Base-by-base conservation (phyloP, 2,888 invertebrate species). In the Myathropa florea region DNA sequence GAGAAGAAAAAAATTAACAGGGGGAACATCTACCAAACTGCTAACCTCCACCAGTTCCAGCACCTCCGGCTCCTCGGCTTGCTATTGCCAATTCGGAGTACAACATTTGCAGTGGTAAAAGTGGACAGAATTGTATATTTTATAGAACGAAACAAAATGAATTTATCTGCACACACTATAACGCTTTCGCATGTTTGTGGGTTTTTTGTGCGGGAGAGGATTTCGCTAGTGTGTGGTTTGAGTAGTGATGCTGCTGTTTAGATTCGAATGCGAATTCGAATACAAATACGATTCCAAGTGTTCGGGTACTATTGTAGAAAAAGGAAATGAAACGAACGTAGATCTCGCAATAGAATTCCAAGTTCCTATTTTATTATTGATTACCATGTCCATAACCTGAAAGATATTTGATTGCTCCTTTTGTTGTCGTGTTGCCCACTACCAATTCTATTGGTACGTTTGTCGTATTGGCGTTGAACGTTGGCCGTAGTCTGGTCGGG, bases 71-170 rank as follows among this genome's bases (percentile, higher is more conserved):
- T 67, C 53, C 60, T 79, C 63, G 57, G 72, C 63, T 72, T 77
- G 30, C 68, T 73, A 81, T 72, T 75, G 84, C 82, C 77, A 75
- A 86, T 86, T 78, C 73, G 55, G 73, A 86, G 77, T 78, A 77
- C 81, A 86, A 86, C 85, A 82, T 86, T 86, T 82, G 78, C 77
- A 86, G 82, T 86, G 85, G 82, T 85, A 82, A 85, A 72, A 81
- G 82, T 85, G 85, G 85, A 86, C 78, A 86, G 82, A 86, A 86
- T 82, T 86, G 85, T 86, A 86, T 86, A 86, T 86, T 86, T 86
- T 86, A 86, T 82, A 86, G 77, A 73, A 82, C 77, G 85, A 86
- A 82, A 86, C 85, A 86, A 86, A 86, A 86, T 82, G 85, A 82
- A 86, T 86, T 86, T 86, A 86, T 82, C 85, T 86, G 73, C 81